Evolutionary conservation across 1,140 invertebrate species (phyloP).

Genomic region (Trichomalopsis sarcophagae): DNA sequence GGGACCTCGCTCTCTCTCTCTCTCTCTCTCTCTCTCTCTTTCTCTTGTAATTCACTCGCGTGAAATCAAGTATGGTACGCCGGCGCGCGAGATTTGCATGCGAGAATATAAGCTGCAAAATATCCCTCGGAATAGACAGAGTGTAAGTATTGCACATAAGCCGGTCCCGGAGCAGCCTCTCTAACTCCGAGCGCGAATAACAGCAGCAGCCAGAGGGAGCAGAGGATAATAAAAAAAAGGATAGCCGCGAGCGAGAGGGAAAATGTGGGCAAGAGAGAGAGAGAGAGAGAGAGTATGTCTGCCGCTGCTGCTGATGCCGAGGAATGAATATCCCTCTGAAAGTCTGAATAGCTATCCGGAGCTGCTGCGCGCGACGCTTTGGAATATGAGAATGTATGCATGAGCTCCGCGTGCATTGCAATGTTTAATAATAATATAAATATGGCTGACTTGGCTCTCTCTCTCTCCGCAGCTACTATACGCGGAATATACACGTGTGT

Average conservation of each 20-base stretch:
- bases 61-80: slow-evolving; percentile 70
- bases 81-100: slow-evolving; percentile 68
- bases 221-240: slow-evolving; percentile 9
- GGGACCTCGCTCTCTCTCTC: slow-evolving; percentile 11
- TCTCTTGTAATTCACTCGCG: slow-evolving; percentile 61
- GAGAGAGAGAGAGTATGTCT: slow-evolving; percentile 38
- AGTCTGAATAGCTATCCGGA: slow-evolving; percentile 27
- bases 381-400: slow-evolving; percentile 67
- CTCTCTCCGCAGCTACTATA: background rate
- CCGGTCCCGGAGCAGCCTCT: slow-evolving; percentile 57
- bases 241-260: slow-evolving; percentile 44
- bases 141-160: slow-evolving; percentile 72
- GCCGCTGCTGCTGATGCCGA: slow-evolving; percentile 52
- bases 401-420: slow-evolving; percentile 61
- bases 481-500: background rate
- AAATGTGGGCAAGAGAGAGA: slow-evolving; percentile 37
- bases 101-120: slow-evolving; percentile 69
- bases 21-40: background rate
- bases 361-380: slow-evolving; percentile 53
- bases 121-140: slow-evolving; percentile 63
- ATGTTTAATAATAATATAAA: slow-evolving; percentile 71
- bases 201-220: slow-evolving; percentile 27
- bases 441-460: slow-evolving; percentile 53
- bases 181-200: slow-evolving; percentile 58
- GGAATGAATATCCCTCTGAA: slow-evolving; percentile 34